A percentile compares a stretch with the other conserved stretches of the same genome.
Evolutionary conservation across 2,113 vertebrate genomes (phyloP).

Genomic region (Danio rerio): GRCz12tu NC_133192.1:19524001-19524500

Average conservation of each 20-base stretch:
- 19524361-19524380: constrained; percentile 4
- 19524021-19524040: constrained; percentile 67
- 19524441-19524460: not conserved
- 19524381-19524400: not conserved
- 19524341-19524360: constrained; percentile 44
- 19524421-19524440: not conserved
- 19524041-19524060: constrained; percentile 60
- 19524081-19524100: constrained; percentile 62
- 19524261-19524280: constrained; percentile 58
- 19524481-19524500: too few relatives aligned
- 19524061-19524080: constrained; percentile 54
- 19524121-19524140: constrained; percentile 51
- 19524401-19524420: not conserved
- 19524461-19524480: not conserved
- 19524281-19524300: constrained; percentile 35
- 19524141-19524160: constrained; percentile 54
- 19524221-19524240: constrained; percentile 57
- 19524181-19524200: constrained; percentile 49
- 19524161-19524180: constrained; percentile 53
- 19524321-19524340: constrained; percentile 15
- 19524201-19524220: constrained; percentile 49
- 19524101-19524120: constrained; percentile 65
- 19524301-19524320: constrained; percentile 14
- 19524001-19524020: constrained; percentile 59
- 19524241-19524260: constrained; percentile 65